Evolutionary conservation across 2,797 vertebrate genomes (phyloP), one percentile per base, ranked within the genome.

Genomic region (Emydoidea blandingii): DNA sequence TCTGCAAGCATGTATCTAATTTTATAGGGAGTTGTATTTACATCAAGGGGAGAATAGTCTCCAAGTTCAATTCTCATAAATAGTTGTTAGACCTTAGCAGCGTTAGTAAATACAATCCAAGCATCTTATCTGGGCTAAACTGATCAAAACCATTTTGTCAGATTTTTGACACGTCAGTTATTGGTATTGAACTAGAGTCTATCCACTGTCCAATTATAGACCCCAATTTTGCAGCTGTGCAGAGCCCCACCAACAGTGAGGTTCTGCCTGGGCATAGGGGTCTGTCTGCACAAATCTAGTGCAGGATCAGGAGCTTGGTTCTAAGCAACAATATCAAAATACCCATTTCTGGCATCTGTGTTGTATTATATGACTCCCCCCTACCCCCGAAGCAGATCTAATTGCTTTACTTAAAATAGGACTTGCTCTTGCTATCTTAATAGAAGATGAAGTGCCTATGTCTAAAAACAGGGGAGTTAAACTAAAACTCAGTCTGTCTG

Each of bases 391-490:
- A 86, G 57, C 8, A 74, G 87, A 91, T 85, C 59, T 25, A 23
- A 72, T 72, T 41, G 47, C 3, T 15, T 7, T n/a, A 3, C 41
- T 83, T 83, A 87, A 12, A 59, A 68, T 6, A 79, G 80, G 52
- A 87, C 65, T 56, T 89, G 5, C 16, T 80, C 11, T 23, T 87
- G 85, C 87, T 87, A 11, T 87, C 16, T 8, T 34, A 29, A 0
- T 37, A 9, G 83, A 53, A n/a, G 19, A 27, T 88, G 72, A 80
- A 0, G 3, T 10, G 82, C 6, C 12, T 86, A 25, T 68, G 57
- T 86, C 86, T 59, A 68, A 80, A 81, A 5, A 84, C 15, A 5
- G 47, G 50, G 65, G 80, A 88, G n/a, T 79, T 90, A 86, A 94
- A 82, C 76, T 83, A 34, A 90, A 90, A 37, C n/a, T 81, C 19